A percentile compares a stretch with the other conserved stretches of the same genome.
Evolutionary conservation across 2,888 invertebrate genomes (phyloP).

Genomic region (Callyntrura guangdongensis): DNA sequence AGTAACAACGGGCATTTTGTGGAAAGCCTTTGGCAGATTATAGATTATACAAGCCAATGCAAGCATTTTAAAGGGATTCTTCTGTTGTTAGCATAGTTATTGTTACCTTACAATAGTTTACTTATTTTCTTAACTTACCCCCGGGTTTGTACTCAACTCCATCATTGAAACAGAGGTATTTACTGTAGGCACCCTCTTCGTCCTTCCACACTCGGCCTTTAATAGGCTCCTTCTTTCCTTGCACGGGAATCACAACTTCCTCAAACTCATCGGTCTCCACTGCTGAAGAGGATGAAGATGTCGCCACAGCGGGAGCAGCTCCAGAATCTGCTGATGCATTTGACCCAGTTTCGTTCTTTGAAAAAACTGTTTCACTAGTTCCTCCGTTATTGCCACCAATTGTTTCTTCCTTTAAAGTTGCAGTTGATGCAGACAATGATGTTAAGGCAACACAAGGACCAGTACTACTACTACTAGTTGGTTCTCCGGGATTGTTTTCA

Average conservation of each 20-base stretch:
- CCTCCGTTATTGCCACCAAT: constrained; percentile 24
- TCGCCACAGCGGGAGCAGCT: not conserved
- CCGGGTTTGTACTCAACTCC: constrained; percentile 86
- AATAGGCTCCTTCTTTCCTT: constrained; percentile 85
- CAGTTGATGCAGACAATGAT: not conserved
- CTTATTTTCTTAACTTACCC: constrained; percentile 85
- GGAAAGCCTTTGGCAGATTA: too few relatives aligned
- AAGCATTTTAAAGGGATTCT: not conserved
- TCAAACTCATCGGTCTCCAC: constrained; percentile 77
- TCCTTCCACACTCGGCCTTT: constrained; percentile 85
- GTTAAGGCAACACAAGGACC: constrained; percentile 30
- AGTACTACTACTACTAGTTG: constrained; percentile 51
- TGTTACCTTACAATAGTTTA: constrained; percentile 15
- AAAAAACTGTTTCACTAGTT: constrained; percentile 26
- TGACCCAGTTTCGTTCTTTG: constrained; percentile 64
- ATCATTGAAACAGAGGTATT: constrained; percentile 85
- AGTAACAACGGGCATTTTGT: constrained; percentile 39
- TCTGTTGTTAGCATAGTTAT: constrained; percentile 43
- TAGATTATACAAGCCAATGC: not conserved
- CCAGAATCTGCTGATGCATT: constrained; percentile 52
- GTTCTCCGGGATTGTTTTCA: not conserved
- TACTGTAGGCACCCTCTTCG: constrained; percentile 85
- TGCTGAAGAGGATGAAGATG: constrained; percentile 49
- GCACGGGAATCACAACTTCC: constrained; percentile 85
- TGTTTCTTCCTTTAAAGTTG: constrained; percentile 58